Evolutionary conservation across 1,140 invertebrate species (phyloP), one percentile per base, ranked within the genome.

Genomic region (Penaeus japonicus): DNA sequence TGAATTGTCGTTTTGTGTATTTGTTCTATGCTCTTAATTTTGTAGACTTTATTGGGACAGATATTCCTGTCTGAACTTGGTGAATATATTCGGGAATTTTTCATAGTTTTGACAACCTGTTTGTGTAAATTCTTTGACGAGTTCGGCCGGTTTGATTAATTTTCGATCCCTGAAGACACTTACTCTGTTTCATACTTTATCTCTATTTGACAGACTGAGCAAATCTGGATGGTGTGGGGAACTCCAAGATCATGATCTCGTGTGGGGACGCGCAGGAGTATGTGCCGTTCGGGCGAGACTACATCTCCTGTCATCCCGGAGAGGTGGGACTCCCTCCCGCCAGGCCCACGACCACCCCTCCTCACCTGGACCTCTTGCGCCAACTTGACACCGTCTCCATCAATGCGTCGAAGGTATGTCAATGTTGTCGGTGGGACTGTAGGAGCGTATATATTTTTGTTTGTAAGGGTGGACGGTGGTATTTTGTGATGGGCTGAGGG

Each of bases 251-350:
- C 70, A 90, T 90, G 89, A 90, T 90, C 47, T 90, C 85, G 39
- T 90, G 89, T 90, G 90, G 84, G 85, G 89, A 83, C 24, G 81
- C 75, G 30, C 92, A 96, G 96, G 96, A 97, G 93, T 98, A 96
- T 94, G 94, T 96, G 94, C 97, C 97, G 91, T 96, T 96, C 94
- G 97, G 97, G 91, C 95, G 96, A 92, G 95, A 96, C 92, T 95
- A 96, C 92, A 93, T 96, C 91, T 92, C 94, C 79, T 95, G 94
- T 78, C 97, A 98, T 94, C 97, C 97, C 79, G 96, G 96, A 87
- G 93, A 93, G 88, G 92, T 94, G 73, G 92, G 77, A 0, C 79
- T 88, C 53, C 80, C 79, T 18, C 80, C 86, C 17, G 70, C 86
- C 1, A 39, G 70, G 35, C 80, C 86, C 3, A 73, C 86, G 53